These are phyloP conservation scores for Pristis pectinata DNA, from an alignment of 2,797 vertebrate species.

Conservation along the genomic window DNA sequence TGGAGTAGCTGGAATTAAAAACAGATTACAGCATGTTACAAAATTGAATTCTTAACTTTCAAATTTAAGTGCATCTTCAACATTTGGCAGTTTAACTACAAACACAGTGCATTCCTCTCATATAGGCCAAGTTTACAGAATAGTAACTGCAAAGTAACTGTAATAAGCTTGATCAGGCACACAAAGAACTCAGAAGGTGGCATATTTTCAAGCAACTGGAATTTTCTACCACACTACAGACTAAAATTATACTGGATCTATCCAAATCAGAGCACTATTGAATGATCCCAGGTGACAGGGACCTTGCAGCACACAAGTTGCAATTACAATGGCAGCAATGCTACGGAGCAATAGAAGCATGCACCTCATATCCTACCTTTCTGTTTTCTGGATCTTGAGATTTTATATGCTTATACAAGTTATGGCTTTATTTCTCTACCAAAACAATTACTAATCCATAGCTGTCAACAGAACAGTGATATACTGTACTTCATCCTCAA, in stretches of 20 bases:
- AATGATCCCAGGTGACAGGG: too few species aligned
- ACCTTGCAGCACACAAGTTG: background rate
- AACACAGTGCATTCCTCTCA: background rate
- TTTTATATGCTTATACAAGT: too few species aligned
- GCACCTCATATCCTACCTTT: background rate
- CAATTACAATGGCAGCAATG: background rate
- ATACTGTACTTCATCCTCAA: background rate
- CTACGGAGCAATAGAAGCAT: background rate
- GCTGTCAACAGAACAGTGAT: background rate
- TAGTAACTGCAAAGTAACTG: background rate
- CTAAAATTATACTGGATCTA: background rate
- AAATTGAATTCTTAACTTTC: background rate
- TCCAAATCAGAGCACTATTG: background rate
- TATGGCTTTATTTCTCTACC: too few species aligned
- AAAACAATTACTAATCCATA: background rate
- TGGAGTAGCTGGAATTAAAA: background rate
- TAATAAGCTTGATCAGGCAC: background rate
- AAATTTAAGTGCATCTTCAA: background rate
- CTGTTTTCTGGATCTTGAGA: background rate
- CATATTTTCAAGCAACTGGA: background rate
- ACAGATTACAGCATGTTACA: background rate
- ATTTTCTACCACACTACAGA: too few species aligned
- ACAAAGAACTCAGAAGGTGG: background rate
- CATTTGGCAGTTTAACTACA: background rate
- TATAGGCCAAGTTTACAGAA: background rate